Evolutionary conservation across 2,113 vertebrate species (phyloP).

Genomic region (Pterocles orientalis): DNA sequence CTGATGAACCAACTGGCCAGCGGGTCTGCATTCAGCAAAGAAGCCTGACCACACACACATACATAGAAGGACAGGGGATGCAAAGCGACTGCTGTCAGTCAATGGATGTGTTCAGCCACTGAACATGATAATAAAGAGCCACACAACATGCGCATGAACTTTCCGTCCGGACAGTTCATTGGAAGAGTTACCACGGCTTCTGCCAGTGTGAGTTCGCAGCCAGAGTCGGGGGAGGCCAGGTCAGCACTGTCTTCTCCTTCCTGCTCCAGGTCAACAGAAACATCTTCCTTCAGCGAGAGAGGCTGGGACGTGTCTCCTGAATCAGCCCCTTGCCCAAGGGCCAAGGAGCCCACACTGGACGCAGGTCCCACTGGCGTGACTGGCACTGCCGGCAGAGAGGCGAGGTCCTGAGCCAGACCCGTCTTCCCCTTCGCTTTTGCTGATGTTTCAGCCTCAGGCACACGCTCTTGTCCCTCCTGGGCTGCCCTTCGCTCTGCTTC

Average conservation of each 20-base stretch:
- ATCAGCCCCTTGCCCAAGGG: neutral
- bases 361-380: neutral
- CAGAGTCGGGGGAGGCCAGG: constrained; percentile 72
- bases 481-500: neutral
- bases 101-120: constrained; percentile 70
- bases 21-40: constrained; percentile 52
- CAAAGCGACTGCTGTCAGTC: constrained; percentile 71
- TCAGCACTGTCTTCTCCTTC: constrained; percentile 49
- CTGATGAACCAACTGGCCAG: constrained; percentile 57
- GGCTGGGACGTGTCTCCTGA: constrained; percentile 17
- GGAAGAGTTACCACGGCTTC: constrained; percentile 79
- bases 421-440: neutral
- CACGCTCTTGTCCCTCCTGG: neutral
- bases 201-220: constrained; percentile 78
- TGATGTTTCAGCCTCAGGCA: neutral
- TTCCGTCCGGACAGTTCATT: constrained; percentile 48
- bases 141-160: constrained; percentile 76
- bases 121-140: constrained; percentile 70
- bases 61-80: constrained; percentile 69
- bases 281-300: constrained; percentile 1
- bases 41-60: constrained; percentile 57
- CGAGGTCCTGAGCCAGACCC: neutral
- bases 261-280: neutral
- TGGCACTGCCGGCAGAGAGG: neutral
- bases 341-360: neutral